These are phyloP conservation scores for Acronicta leporina DNA, from an alignment of 2,888 invertebrate species.

Conservation along the genomic window DNA sequence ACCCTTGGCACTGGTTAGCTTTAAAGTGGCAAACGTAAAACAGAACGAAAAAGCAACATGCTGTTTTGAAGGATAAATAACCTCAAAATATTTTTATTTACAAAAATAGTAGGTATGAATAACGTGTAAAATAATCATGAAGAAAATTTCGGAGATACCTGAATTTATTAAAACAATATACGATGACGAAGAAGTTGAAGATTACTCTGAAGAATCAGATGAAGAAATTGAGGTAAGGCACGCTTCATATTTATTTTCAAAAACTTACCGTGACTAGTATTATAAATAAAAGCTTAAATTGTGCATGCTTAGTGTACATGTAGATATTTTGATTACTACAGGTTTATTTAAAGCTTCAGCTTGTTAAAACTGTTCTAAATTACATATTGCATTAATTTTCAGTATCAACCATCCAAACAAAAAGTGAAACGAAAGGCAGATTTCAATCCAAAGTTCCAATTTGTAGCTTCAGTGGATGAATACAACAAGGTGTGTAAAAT, in stretches of 20 bases:
- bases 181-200: slow-evolving; percentile 94
- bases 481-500: slow-evolving; percentile 90
- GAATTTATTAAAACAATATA: slow-evolving; percentile 95
- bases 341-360: no score
- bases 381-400: slow-evolving; percentile 56
- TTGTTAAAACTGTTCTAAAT: no score
- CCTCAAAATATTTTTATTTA: slow-evolving; percentile 58
- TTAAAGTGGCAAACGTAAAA: background rate
- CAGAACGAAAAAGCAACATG: slow-evolving; percentile 55
- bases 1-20: background rate
- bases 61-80: slow-evolving; percentile 70
- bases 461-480: slow-evolving; percentile 93
- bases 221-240: slow-evolving; percentile 92
- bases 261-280: background rate
- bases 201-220: slow-evolving; percentile 94
- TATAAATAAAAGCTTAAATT: background rate
- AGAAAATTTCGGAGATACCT: slow-evolving; percentile 72
- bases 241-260: slow-evolving; percentile 26
- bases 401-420: slow-evolving; percentile 95
- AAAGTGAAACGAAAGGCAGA: slow-evolving; percentile 92
- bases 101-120: slow-evolving; percentile 37
- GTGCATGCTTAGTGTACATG: background rate
- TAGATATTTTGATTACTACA: background rate
- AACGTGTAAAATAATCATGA: slow-evolving; percentile 55
- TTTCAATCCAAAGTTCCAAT: slow-evolving; percentile 94